Conservation (phyloP, 2,888 invertebrate species). For the Drosophila phalerata region DNA sequence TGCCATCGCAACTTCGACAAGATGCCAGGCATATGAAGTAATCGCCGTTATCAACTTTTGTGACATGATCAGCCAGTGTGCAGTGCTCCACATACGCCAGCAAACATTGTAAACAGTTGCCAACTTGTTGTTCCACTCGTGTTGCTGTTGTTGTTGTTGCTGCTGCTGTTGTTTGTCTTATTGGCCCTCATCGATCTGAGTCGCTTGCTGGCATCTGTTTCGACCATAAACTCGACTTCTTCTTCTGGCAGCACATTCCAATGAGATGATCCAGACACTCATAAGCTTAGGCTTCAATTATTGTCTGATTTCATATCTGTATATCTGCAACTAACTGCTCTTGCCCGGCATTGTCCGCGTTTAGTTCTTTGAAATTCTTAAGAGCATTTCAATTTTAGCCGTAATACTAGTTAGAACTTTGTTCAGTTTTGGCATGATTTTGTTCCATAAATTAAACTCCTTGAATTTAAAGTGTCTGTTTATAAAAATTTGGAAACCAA, state of each 20-base stretch:
- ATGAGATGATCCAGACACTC: constrained; percentile 26
- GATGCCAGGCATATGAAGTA: constrained; percentile 82
- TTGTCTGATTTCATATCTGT: constrained; percentile 17
- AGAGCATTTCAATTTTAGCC: no score
- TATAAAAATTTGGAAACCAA: no score
- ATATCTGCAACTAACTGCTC: neutral
- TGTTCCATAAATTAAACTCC: no score
- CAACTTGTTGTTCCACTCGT: constrained; percentile 4
- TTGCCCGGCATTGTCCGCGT: neutral
- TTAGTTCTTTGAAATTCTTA: neutral
- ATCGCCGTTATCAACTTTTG: constrained; percentile 81
- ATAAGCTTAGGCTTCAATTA: constrained; percentile 23
- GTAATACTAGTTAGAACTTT: no score
- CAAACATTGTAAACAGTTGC: constrained; percentile 38
- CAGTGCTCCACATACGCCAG: constrained; percentile 62
- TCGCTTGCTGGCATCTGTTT: constrained; percentile 48
- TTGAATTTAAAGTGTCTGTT: no score
- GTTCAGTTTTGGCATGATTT: no score
- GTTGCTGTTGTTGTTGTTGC: constrained; percentile 13
- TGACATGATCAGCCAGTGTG: constrained; percentile 75
- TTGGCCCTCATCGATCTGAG: constrained; percentile 63
- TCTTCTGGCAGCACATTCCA: constrained; percentile 31
- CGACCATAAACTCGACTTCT: constrained; percentile 25
- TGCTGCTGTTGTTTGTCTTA: constrained; percentile 40
- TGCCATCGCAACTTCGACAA: constrained; percentile 69